These are phyloP conservation scores for Coilia nasus DNA, from an alignment of 2,797 vertebrate genomes.

Conservation along the genomic window DNA sequence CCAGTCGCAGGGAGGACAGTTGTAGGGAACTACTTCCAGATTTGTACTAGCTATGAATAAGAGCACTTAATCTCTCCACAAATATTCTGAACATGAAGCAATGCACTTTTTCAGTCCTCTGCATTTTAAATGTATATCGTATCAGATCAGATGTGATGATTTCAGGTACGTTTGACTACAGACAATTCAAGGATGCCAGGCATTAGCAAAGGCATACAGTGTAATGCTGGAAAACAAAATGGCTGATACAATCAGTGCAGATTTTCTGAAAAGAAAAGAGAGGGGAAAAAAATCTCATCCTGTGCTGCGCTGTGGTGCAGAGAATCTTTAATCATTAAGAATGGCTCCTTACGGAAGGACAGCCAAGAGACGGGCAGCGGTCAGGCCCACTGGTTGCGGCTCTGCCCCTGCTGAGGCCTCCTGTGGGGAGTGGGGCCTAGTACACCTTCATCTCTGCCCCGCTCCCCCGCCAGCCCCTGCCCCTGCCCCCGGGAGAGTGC, in stretches of 20 bases:
- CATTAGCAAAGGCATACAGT: not conserved
- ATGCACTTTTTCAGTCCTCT: conserved; percentile 45
- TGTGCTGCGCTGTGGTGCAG: not conserved
- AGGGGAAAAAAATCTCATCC: not conserved
- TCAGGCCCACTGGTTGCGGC: conserved; percentile 67
- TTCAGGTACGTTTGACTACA: not conserved
- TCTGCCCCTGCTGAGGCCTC: conserved; percentile 61
- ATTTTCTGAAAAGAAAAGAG: not conserved
- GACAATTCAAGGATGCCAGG: conserved; percentile 3
- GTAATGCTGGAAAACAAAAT: not conserved
- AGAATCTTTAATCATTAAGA: conserved; percentile 29
- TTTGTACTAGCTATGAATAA: conserved; percentile 48
- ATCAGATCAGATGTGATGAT: not conserved
- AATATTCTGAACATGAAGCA: conserved; percentile 16
- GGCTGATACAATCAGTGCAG: not conserved
- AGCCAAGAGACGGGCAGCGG: conserved; percentile 52
- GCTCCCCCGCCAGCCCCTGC: conserved; percentile 52
- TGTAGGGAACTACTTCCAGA: conserved; percentile 19
- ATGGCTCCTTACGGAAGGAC: conserved; percentile 36
- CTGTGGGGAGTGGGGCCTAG: conserved; percentile 65
- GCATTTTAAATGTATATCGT: not conserved
- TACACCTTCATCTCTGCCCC: conserved; percentile 66
- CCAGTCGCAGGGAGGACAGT: conserved; percentile 33
- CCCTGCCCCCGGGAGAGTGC: conserved; percentile 74
- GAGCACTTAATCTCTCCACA: conserved; percentile 50